A percentile compares a stretch with the other conserved stretches of the same genome.
These are phyloP conservation scores for Ifrita kowaldi DNA, from an alignment of 2,113 vertebrate genomes.

Conservation along the genomic window DNA sequence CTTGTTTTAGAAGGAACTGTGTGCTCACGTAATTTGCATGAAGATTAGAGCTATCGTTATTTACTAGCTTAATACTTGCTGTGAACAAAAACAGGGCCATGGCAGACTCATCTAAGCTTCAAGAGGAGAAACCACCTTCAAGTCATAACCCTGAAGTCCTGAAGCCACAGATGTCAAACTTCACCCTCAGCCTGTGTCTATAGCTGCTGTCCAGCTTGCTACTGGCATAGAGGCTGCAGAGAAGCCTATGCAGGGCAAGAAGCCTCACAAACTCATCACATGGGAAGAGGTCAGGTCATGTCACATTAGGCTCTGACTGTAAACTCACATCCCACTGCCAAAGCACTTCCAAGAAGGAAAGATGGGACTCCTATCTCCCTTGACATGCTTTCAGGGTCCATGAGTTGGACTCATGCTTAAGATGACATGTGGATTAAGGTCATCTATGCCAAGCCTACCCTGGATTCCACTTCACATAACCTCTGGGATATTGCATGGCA, in stretches of 20 bases:
- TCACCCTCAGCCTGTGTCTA: background rate
- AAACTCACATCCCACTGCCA: background rate
- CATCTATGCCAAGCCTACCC: background rate
- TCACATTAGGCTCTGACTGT: background rate
- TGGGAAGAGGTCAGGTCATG: background rate
- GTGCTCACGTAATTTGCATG: background rate
- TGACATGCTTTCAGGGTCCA: background rate
- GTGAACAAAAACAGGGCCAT: background rate
- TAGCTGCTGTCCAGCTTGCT: background rate
- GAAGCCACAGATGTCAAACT: background rate
- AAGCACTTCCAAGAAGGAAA: background rate
- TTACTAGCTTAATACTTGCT: background rate
- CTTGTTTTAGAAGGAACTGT: background rate
- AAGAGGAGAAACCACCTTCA: background rate
- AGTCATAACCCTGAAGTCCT: background rate
- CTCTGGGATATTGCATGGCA: background rate
- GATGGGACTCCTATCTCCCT: background rate
- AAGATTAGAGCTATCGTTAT: background rate
- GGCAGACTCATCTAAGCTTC: background rate
- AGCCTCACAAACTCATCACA: background rate
- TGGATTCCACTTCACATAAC: background rate
- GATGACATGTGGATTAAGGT: background rate
- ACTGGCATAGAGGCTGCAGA: background rate
- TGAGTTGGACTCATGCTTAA: background rate
- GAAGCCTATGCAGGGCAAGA: background rate